These are phyloP conservation scores for Myiotriccus ornatus DNA, from an alignment of 2,797 vertebrate genomes.

Conservation along the genomic window DNA sequence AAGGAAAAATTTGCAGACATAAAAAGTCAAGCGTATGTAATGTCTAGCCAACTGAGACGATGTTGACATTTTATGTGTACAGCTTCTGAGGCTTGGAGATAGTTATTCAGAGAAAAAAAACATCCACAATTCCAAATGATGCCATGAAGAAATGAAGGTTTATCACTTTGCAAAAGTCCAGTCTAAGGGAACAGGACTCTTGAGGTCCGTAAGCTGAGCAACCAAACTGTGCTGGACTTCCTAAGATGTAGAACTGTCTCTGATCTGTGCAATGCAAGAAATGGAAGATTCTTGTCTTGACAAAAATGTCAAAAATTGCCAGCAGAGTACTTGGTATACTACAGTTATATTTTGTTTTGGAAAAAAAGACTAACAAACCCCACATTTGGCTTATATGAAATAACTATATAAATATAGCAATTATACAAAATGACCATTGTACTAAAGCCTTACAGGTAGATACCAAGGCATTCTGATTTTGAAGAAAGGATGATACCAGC, in stretches of 20 bases:
- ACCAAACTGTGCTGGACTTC: background rate
- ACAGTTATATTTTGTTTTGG: background rate
- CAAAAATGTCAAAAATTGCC: background rate
- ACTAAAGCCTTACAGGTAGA: background rate
- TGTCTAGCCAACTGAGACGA: background rate
- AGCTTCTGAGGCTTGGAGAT: background rate
- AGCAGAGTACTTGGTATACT: background rate
- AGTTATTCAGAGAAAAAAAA: background rate
- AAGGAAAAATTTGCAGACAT: background rate
- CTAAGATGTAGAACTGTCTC: background rate
- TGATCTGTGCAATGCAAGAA: background rate
- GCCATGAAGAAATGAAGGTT: background rate
- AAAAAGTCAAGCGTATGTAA: background rate
- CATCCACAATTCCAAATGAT: background rate
- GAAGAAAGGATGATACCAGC: background rate
- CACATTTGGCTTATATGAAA: background rate
- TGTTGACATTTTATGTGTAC: background rate
- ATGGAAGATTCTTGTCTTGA: background rate
- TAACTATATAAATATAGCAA: background rate
- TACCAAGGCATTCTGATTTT: background rate
- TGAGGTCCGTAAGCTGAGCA: background rate
- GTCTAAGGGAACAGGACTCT: background rate
- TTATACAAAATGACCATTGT: background rate
- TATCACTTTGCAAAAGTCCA: background rate
- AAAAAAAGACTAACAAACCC: accelerated